A percentile compares a stretch with the other conserved stretches of the same genome.
phyloP scores from a whole-genome alignment of 2,797 vertebrate species.

The Dendrocincla fuliginosa region DNA sequence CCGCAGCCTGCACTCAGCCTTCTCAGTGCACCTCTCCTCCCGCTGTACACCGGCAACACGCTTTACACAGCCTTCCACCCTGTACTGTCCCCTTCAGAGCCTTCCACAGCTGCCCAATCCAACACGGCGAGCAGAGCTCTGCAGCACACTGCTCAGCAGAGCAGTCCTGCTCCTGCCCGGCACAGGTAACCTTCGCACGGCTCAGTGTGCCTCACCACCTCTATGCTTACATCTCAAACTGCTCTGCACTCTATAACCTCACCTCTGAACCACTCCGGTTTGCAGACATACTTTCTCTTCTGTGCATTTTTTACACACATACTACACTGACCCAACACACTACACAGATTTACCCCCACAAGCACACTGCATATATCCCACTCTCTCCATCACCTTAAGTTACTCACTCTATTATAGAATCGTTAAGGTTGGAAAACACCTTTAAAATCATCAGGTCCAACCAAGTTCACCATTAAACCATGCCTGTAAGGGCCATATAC shows the following conservation, averaged over 20 bases:
- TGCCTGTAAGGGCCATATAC: background rate
- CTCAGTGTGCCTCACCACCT: background rate
- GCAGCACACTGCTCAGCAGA: background rate
- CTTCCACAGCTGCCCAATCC: background rate
- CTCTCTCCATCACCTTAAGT: background rate
- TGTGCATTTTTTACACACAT: background rate
- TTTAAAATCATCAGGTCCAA: background rate
- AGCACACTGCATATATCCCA: background rate
- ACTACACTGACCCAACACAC: background rate
- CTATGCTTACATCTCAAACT: background rate
- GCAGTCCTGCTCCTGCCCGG: background rate
- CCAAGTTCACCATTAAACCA: background rate
- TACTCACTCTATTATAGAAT: background rate
- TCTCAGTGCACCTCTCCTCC: background rate
- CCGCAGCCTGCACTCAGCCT: background rate
- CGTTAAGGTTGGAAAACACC: background rate
- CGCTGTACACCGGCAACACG: fast-evolving
- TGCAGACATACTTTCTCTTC: background rate
- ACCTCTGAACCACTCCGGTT: too few species aligned
- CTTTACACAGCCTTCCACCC: fast-evolving
- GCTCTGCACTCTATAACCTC: background rate
- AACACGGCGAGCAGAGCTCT: fast-evolving
- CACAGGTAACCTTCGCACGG: background rate
- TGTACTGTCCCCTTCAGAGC: background rate
- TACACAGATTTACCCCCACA: fast-evolving